Evolutionary conservation across 2,113 vertebrate species (phyloP), one percentile per base, ranked within the genome.

Genomic region (Zingel zingel): DNA sequence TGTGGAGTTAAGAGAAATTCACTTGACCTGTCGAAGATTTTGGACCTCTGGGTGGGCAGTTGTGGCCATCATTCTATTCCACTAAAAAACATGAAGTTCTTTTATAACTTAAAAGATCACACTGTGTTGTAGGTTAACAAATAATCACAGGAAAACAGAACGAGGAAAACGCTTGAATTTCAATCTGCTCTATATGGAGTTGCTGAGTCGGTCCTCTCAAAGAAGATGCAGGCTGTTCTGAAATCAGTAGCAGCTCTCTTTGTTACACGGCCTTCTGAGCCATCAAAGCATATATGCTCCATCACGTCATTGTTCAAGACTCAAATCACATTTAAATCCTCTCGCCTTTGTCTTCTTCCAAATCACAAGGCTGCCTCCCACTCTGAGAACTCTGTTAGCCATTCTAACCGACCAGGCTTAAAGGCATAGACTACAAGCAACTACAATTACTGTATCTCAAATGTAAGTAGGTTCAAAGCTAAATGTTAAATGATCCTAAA

Each of bases 251-350:
- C 78, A 68, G 65, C 66, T 58, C 47, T 66, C 79, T 86, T 85
- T 90, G 85, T 89, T 71, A 23, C 21, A 67, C 4, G 56, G 64
- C 74, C 76, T 79, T 71, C 74, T 78, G 76, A 86, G 88, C 83
- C 83, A 88, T 78, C 79, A 79, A 84, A 79, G 65, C 79, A 88
- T 88, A 80, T 88, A 88, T 91, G 77, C 84, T 76, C 57, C 79
- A 89, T 84, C 85, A 84, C 72, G 76, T 58, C 78, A 89, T 87
- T 87, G 81, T 90, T 87, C 75, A 75, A 82, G 48, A 87, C 71
- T 87, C 76, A 87, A 84, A 92, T 88, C 86, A 83, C 68, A 82
- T 88, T 79, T 83, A 89, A 88, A 88, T 84, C 80, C 76, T 73
- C 75, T 75, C 0, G 39, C 50, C 81, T 85, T 92, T 86, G 84